These are phyloP conservation scores for Hyperoplus immaculatus DNA, from an alignment of 2,797 vertebrate species.

Conservation along the genomic window DNA sequence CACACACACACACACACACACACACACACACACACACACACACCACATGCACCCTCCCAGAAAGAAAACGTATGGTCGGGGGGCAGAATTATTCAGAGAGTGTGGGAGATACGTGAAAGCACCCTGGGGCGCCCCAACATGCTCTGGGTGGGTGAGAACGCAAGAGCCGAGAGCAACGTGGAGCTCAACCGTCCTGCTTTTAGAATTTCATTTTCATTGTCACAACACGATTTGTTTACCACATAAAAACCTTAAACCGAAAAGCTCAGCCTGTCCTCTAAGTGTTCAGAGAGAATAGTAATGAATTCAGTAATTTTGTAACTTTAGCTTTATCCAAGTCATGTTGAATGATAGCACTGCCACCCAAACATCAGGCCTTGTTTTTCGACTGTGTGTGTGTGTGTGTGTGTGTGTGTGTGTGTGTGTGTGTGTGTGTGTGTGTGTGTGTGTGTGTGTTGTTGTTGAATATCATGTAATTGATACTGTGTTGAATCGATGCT, in stretches of 20 bases:
- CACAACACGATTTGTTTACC: slow-evolving; percentile 64
- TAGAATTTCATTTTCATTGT: slow-evolving; percentile 63
- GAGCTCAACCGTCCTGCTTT: slow-evolving; percentile 68
- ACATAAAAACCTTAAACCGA: slow-evolving; percentile 1
- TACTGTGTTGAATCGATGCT: too few species aligned
- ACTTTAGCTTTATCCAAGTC: too few species aligned
- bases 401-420: neutral
- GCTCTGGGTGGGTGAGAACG: slow-evolving; percentile 82
- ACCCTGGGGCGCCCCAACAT: slow-evolving; percentile 77
- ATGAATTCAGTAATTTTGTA: too few species aligned
- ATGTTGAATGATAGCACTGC: slow-evolving; percentile 48
- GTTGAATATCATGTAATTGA: too few species aligned
- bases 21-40: too few species aligned
- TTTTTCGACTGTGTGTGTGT: slow-evolving; percentile 40
- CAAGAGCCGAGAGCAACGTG: slow-evolving; percentile 66
- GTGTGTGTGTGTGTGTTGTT: too few species aligned
- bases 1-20: too few species aligned
- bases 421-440: slow-evolving; percentile 9
- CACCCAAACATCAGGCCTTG: slow-evolving; percentile 69
- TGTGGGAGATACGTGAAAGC: slow-evolving; percentile 81
- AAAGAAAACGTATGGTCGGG: slow-evolving; percentile 61
- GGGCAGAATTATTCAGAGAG: slow-evolving; percentile 80
- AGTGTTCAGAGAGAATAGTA: neutral
- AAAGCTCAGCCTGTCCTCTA: slow-evolving; percentile 24
- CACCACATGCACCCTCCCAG: slow-evolving; percentile 2